Conservation (phyloP, 2,797 vertebrate species). For the Coreius guichenoti region DNA sequence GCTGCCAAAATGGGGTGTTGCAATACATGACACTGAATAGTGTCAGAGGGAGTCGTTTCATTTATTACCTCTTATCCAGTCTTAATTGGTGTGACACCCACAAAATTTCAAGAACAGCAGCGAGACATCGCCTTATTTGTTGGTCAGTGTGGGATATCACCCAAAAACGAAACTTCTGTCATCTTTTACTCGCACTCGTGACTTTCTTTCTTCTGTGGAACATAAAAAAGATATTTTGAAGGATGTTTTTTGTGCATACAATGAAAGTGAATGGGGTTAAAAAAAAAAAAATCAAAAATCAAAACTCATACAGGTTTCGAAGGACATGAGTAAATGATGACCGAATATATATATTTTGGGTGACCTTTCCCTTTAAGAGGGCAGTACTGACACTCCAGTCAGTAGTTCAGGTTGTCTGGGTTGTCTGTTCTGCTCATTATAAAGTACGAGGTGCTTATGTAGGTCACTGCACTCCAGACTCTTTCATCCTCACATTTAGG, state of each 20-base stretch:
- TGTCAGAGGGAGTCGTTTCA: not conserved
- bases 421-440: constrained; percentile 40
- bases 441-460: constrained; percentile 39
- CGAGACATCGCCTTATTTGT: not conserved
- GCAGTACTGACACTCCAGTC: constrained; percentile 10
- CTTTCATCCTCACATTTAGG: constrained; percentile 47
- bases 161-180: not conserved
- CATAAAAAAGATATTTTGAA: not conserved
- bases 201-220: not conserved
- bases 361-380: not conserved
- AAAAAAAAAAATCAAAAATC: not conserved
- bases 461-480: constrained; percentile 47
- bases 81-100: not conserved
- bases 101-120: not conserved
- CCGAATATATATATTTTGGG: not conserved
- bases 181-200: not conserved
- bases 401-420: constrained; percentile 38
- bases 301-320: not conserved
- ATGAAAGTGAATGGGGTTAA: not conserved
- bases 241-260: not conserved
- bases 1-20: constrained; percentile 1
- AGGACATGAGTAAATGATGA: not conserved
- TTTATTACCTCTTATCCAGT: not conserved
- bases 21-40: constrained; percentile 18
- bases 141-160: not conserved